phyloP scores from a whole-genome alignment of 2,888 invertebrate genomes.

The Ganaspis brasiliensis region DNA sequence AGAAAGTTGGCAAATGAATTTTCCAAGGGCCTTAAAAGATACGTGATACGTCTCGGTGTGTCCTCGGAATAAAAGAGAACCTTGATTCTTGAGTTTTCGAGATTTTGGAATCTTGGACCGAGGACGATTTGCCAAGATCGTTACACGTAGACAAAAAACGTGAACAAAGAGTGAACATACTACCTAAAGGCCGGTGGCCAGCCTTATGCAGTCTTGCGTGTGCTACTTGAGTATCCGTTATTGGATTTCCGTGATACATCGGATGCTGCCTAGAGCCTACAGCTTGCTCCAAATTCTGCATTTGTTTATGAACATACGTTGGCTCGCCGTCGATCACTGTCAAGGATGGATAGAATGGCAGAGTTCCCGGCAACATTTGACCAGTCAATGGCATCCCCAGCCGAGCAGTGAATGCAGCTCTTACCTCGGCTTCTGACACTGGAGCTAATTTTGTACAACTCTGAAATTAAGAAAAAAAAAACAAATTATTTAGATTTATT shows the following conservation, averaged over 20 bases:
- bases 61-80: not conserved
- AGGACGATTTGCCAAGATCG: slow-evolving; percentile 20
- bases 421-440: slow-evolving; percentile 90
- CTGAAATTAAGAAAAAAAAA: slow-evolving; percentile 62
- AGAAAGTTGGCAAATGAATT: not conserved
- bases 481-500: too few species aligned
- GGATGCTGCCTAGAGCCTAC: slow-evolving; percentile 71
- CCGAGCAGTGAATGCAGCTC: slow-evolving; percentile 86
- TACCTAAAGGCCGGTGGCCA: slow-evolving; percentile 84
- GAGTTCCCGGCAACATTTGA: slow-evolving; percentile 85
- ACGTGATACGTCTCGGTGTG: slow-evolving; percentile 48
- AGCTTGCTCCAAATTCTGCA: slow-evolving; percentile 82
- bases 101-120: not conserved
- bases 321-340: slow-evolving; percentile 82
- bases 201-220: slow-evolving; percentile 87
- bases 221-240: slow-evolving; percentile 86
- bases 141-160: slow-evolving; percentile 49
- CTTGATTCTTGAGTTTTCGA: not conserved
- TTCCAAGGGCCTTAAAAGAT: slow-evolving; percentile 42
- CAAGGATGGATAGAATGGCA: slow-evolving; percentile 88
- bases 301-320: slow-evolving; percentile 81
- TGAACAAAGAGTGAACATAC: slow-evolving; percentile 76
- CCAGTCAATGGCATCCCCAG: slow-evolving; percentile 85
- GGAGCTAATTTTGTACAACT: slow-evolving; percentile 82
- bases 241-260: slow-evolving; percentile 81